phyloP scores from a whole-genome alignment of 2,797 vertebrate species.

The Heterohyrax brucei region DNA sequence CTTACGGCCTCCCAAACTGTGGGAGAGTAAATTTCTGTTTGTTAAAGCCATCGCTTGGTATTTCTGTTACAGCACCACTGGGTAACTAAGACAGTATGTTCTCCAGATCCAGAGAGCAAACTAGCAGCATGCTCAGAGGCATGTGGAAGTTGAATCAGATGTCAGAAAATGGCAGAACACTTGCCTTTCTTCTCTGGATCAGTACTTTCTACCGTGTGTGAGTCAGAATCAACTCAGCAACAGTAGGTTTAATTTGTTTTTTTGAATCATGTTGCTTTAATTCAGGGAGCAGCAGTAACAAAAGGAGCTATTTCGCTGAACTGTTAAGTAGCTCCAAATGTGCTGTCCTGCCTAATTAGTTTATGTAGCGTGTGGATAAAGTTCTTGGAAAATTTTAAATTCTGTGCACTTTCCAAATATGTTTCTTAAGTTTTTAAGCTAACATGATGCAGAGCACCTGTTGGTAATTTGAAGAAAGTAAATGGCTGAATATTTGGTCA shows the following conservation, averaged over 20 bases:
- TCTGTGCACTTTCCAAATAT: slow-evolving; percentile 58
- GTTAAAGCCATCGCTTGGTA: not conserved
- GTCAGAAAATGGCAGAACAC: not conserved
- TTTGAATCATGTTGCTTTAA: not conserved
- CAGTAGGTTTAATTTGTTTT: too few species aligned
- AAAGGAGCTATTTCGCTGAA: slow-evolving; percentile 56
- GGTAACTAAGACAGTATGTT: not conserved
- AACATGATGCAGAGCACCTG: slow-evolving; percentile 19
- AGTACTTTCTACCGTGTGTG: not conserved
- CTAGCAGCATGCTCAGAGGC: not conserved
- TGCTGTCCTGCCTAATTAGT: slow-evolving; percentile 53
- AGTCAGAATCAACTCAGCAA: too few species aligned
- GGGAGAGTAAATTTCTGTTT: not conserved
- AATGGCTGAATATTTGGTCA: slow-evolving; percentile 60
- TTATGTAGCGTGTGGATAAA: slow-evolving; percentile 32
- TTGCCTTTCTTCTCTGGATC: slow-evolving; percentile 8
- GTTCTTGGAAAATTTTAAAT: slow-evolving; percentile 20
- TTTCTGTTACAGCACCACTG: not conserved
- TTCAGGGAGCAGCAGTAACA: slow-evolving; percentile 17
- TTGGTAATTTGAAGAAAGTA: slow-evolving; percentile 73
- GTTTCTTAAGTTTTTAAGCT: slow-evolving; percentile 65
- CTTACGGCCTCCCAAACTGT: not conserved
- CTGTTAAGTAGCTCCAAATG: slow-evolving; percentile 26
- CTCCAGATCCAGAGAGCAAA: not conserved
- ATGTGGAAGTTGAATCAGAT: not conserved